These are phyloP conservation scores for Myopa testacea DNA, from an alignment of 2,888 invertebrate genomes.

Conservation along the genomic window DNA sequence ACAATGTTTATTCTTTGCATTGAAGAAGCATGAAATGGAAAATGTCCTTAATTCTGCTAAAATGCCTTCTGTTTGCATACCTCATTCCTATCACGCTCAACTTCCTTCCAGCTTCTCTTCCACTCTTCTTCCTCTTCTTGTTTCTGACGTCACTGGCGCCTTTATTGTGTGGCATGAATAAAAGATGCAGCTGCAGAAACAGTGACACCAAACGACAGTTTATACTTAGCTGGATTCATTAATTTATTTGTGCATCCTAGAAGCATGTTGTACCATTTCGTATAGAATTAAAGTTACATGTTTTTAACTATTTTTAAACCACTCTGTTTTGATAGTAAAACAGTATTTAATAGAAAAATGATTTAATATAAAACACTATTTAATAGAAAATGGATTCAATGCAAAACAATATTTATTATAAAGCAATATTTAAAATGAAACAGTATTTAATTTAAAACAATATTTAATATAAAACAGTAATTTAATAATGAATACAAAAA, in stretches of 20 bases:
- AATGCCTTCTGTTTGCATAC: slow-evolving; percentile 38
- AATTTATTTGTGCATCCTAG: not conserved
- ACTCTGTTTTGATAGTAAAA: too few species aligned
- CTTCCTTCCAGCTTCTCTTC: not conserved
- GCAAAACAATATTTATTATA: too few species aligned
- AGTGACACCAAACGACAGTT: not conserved
- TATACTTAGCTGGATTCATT: not conserved
- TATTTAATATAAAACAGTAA: too few species aligned
- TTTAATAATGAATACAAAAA: too few species aligned
- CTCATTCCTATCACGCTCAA: slow-evolving; percentile 12
- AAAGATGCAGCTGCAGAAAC: not conserved
- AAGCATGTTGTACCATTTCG: not conserved
- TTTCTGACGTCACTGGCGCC: too few species aligned
- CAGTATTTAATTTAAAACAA: too few species aligned
- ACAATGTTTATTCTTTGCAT: slow-evolving; percentile 31
- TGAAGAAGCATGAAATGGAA: slow-evolving; percentile 52
- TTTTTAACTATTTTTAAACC: too few species aligned
- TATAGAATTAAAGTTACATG: too few species aligned
- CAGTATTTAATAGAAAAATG: too few species aligned
- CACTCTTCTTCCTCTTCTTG: not conserved
- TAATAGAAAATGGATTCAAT: too few species aligned
- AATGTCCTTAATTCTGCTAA: slow-evolving; percentile 61
- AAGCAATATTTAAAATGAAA: too few species aligned
- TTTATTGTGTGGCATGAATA: not conserved
- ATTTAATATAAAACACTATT: too few species aligned